These are phyloP conservation scores for Idaea biselata DNA, from an alignment of 2,888 invertebrate species.

Conservation along the genomic window DNA sequence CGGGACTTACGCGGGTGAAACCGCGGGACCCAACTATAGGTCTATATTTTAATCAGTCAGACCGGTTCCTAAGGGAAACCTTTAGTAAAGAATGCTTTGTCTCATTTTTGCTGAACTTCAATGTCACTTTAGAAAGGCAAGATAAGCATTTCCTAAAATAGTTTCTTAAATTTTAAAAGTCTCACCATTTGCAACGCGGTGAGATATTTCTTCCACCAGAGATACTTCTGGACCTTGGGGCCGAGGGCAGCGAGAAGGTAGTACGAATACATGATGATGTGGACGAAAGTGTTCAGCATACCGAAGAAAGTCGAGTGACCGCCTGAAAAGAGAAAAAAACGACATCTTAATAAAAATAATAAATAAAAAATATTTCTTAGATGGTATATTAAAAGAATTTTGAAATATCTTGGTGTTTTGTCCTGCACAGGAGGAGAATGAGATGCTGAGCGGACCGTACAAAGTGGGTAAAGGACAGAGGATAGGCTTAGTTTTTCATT, in stretches of 20 bases:
- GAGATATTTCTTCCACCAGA: conserved; percentile 98
- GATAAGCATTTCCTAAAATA: conserved; percentile 11
- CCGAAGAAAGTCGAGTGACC: conserved; percentile 97
- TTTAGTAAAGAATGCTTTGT: background rate
- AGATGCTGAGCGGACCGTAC: too few species aligned
- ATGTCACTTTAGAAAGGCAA: background rate
- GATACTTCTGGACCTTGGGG: conserved; percentile 90
- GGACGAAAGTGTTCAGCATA: conserved; percentile 95
- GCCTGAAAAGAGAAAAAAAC: conserved; percentile 75
- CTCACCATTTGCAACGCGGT: conserved; percentile 93
- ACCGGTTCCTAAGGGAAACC: too few species aligned
- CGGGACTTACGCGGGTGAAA: too few species aligned
- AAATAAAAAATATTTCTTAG: too few species aligned
- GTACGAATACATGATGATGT: conserved; percentile 96
- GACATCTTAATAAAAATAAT: background rate
- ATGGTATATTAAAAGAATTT: too few species aligned
- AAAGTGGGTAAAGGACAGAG: too few species aligned
- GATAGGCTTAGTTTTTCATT: too few species aligned
- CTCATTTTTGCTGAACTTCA: background rate
- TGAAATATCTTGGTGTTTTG: too few species aligned
- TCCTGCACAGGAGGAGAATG: too few species aligned
- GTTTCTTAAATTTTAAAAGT: conserved; percentile 13
- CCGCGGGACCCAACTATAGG: too few species aligned
- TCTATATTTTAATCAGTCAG: too few species aligned
- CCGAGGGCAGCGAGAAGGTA: conserved; percentile 95